phyloP scores from a whole-genome alignment of 2,113 vertebrate species.

The Pteropus alecto region DNA sequence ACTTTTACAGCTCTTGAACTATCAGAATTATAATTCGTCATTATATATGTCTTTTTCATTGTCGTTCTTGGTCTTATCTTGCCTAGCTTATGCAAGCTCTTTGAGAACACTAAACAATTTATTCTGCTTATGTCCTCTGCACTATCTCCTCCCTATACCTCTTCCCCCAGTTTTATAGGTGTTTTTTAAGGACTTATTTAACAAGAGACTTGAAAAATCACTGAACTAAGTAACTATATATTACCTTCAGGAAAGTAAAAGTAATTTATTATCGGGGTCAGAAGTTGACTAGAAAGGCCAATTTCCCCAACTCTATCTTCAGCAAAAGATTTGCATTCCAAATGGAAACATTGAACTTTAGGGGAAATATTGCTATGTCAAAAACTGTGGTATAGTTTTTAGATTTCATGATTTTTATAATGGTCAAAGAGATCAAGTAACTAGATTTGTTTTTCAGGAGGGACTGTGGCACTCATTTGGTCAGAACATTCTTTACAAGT shows the following conservation, averaged over 20 bases:
- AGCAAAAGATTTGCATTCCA: background rate
- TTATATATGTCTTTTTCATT: background rate
- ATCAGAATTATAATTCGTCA: background rate
- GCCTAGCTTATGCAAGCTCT: background rate
- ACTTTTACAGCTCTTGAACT: background rate
- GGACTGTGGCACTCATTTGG: background rate
- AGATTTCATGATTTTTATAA: background rate
- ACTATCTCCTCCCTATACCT: too few species aligned
- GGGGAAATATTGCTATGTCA: background rate
- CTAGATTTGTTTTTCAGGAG: background rate
- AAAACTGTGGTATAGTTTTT: background rate
- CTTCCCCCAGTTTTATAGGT: background rate
- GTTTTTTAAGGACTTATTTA: background rate
- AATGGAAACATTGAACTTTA: background rate
- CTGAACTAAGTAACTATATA: background rate
- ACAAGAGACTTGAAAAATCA: background rate
- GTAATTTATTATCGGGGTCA: background rate
- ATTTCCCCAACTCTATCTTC: background rate
- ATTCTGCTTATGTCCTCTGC: background rate
- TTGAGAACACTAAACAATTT: background rate
- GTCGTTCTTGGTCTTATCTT: background rate
- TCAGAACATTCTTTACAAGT: too few species aligned
- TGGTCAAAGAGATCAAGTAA: background rate
- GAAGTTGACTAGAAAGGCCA: background rate
- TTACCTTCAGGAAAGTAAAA: background rate